Base-by-base conservation (phyloP, 1,140 invertebrate species). In the Drosophila kurseongensis region DNA sequence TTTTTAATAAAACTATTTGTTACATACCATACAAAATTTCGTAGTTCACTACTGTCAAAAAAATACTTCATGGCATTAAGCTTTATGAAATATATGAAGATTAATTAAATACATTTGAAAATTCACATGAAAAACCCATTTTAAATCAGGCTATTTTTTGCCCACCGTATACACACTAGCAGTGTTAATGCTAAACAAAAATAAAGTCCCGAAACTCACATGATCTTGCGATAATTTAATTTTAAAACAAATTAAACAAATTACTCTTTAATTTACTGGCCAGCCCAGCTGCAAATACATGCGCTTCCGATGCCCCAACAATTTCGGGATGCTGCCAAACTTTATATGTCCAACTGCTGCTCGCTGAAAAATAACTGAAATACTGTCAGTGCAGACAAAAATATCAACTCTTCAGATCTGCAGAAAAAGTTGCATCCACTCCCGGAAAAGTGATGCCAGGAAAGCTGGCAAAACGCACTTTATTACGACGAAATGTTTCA, bases 401-500 rank as follows among this genome's bases (percentile, higher is more conserved):
- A 52, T 47, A 62, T 42, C 63, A 69, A 74, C 61, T 59, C 41
- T 61, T 44, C 32, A 42, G 38, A 35, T 55, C 44, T 36, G 16
- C 0, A 36, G 7, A 54, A 60, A 72, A 59, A 52, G 42, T 45
- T 41, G 35, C 36, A 36, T 14, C 13, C 56, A 41, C 14, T 41
- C 13, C 16, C 7, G 8, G 36, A 54, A 48, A 50, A 57, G 32
- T 47, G 29, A 52, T 42, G 52, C 54, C 54, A 44, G 45, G 16
- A 60, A 47, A 74, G 55, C 74, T 59, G 61, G 61, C 54, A 60
- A 68, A 78, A 88, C 83, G 75, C 83, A 83, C 83, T 86, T 86
- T 89, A 83, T 86, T 86, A 69, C 78, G 63, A 51, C 23, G 83
- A 76, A 88, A 88, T 79, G 83, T 79, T 88, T 88, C 42, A 69